phyloP scores from a whole-genome alignment of 2,113 vertebrate species.

The Phrynosoma blainvillii region DNA sequence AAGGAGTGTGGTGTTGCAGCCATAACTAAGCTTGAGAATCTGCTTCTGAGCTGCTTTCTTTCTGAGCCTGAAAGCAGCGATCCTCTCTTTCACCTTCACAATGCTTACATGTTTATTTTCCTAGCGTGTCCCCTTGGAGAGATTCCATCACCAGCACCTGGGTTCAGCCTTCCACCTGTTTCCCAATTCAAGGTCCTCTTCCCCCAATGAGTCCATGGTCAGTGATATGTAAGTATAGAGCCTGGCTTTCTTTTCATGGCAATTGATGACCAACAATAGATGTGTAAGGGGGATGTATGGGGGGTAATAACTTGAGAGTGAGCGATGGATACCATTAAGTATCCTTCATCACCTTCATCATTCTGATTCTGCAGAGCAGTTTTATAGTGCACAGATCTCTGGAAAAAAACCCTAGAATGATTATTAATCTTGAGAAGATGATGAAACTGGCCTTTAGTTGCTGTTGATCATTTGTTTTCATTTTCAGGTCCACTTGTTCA shows the following conservation, averaged over 20 bases:
- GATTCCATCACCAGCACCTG: slow-evolving; percentile 57
- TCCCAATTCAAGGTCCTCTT: slow-evolving; percentile 56
- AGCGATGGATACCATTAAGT: too few species aligned
- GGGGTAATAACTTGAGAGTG: too few species aligned
- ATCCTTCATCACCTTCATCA: too few species aligned
- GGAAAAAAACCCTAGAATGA: background rate
- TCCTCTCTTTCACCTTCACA: too few species aligned
- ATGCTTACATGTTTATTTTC: background rate
- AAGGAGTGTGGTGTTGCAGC: too few species aligned
- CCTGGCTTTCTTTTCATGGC: too few species aligned
- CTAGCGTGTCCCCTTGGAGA: slow-evolving; percentile 37
- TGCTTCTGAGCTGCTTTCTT: background rate
- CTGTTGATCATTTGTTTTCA: background rate
- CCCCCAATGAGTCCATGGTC: slow-evolving; percentile 51
- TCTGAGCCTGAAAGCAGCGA: background rate
- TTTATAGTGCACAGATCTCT: background rate
- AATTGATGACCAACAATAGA: too few species aligned
- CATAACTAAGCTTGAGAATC: background rate
- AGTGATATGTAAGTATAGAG: slow-evolving; percentile 68
- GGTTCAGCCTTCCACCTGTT: slow-evolving; percentile 51
- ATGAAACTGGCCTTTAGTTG: background rate
- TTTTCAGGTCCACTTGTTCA: slow-evolving; percentile 53
- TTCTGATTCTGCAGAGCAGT: too few species aligned
- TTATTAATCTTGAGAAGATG: background rate
- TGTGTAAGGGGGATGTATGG: too few species aligned